Evolutionary conservation across 2,888 invertebrate species (phyloP).

Genomic region (Sinhomidia bicolor): DNA sequence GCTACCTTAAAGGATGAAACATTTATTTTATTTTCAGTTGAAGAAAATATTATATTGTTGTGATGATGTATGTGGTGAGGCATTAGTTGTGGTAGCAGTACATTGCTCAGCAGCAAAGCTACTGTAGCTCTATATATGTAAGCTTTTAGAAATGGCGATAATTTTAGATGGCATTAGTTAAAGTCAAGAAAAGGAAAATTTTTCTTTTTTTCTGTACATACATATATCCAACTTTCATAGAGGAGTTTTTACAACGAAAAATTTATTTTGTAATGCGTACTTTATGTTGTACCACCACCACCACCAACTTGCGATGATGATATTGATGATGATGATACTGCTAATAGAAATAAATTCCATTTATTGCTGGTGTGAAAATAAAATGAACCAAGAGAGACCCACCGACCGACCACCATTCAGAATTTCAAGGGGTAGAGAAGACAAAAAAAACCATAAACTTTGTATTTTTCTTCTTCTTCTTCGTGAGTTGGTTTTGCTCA

Average conservation of each 20-base stretch:
- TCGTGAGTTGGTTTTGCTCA: conserved; percentile 22
- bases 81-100: conserved; percentile 8
- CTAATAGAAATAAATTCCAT: conserved; percentile 70
- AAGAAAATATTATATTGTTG: background rate
- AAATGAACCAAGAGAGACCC: conserved; percentile 48
- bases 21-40: background rate
- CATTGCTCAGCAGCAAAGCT: background rate
- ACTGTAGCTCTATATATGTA: background rate
- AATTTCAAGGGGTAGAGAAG: conserved; percentile 44
- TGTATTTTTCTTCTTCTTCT: conserved; percentile 20
- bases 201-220: too few relatives aligned
- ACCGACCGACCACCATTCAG: conserved; percentile 60
- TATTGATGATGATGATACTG: conserved; percentile 64
- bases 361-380: conserved; percentile 71
- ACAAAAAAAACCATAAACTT: conserved; percentile 49
- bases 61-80: conserved; percentile 41
- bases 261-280: background rate
- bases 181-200: background rate
- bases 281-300: background rate
- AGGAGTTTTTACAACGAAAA: background rate
- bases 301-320: conserved; percentile 44
- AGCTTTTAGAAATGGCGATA: background rate
- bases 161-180: background rate
- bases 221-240: background rate
- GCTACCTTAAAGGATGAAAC: background rate